Evolutionary conservation across 2,797 vertebrate species (phyloP).

Genomic region (Pterois miles): DNA sequence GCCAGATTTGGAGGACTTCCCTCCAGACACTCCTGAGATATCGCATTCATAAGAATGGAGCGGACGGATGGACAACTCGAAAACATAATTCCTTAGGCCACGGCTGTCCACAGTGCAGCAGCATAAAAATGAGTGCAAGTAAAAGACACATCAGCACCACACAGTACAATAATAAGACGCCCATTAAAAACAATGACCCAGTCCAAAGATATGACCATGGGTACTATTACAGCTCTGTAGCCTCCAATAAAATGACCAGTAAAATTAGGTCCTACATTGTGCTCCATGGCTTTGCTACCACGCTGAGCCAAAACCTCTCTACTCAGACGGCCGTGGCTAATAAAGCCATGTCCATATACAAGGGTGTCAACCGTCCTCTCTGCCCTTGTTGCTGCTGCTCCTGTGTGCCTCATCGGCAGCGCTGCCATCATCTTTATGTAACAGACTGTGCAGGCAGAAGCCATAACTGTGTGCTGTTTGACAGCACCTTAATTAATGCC

Average conservation of each 20-base stretch:
- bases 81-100: not conserved
- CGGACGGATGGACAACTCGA: not conserved
- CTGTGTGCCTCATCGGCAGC: not conserved
- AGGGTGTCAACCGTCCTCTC: constrained; percentile 9
- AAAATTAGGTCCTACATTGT: not conserved
- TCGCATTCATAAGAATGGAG: not conserved
- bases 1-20: too few species aligned
- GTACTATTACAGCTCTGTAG: not conserved
- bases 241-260: constrained; percentile 11
- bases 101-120: not conserved
- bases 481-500: constrained; percentile 38
- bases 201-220: not conserved
- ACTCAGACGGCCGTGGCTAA: not conserved
- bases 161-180: not conserved
- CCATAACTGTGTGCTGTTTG: not conserved
- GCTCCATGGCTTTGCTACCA: not conserved
- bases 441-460: not conserved
- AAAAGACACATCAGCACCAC: not conserved
- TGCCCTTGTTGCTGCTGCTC: constrained; percentile 22
- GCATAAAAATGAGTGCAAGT: too few species aligned
- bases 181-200: constrained; percentile 33
- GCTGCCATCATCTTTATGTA: not conserved
- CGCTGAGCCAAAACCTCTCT: not conserved
- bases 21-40: not conserved
- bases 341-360: not conserved